A percentile compares a stretch with the other conserved stretches of the same genome.
Conservation (phyloP, 2,797 vertebrate species). For the Phataginus tetradactyla region DNA sequence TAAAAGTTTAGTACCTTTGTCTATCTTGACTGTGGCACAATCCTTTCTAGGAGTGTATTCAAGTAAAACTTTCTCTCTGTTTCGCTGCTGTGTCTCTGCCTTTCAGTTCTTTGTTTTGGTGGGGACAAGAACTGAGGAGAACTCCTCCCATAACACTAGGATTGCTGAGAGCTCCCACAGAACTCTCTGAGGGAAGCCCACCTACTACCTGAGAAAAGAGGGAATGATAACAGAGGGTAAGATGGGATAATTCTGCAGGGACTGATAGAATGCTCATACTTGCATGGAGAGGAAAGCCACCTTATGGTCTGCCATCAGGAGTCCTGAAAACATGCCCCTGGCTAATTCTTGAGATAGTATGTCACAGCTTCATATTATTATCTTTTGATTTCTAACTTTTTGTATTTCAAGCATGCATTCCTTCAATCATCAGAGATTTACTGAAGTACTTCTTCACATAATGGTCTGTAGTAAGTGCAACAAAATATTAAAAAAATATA, state of each 20-base stretch:
- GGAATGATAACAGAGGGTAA: background rate
- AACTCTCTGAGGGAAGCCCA: background rate
- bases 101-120: no score
- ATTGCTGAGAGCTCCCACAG: background rate
- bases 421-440: background rate
- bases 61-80: no score
- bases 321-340: background rate
- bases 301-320: slow-evolving; percentile 57
- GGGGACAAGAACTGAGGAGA: no score
- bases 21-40: no score
- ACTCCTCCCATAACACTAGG: background rate
- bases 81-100: no score
- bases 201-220: slow-evolving; percentile 27
- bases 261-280: background rate
- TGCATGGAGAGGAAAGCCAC: background rate
- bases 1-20: no score
- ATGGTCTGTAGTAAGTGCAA: background rate
- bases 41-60: no score
- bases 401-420: background rate
- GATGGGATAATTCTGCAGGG: background rate
- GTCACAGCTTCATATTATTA: background rate
- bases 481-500: background rate
- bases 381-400: slow-evolving; percentile 6
- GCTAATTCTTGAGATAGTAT: background rate
- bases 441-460: background rate